Conservation (phyloP, 1,140 invertebrate genomes). For the Batillaria attramentaria region DNA sequence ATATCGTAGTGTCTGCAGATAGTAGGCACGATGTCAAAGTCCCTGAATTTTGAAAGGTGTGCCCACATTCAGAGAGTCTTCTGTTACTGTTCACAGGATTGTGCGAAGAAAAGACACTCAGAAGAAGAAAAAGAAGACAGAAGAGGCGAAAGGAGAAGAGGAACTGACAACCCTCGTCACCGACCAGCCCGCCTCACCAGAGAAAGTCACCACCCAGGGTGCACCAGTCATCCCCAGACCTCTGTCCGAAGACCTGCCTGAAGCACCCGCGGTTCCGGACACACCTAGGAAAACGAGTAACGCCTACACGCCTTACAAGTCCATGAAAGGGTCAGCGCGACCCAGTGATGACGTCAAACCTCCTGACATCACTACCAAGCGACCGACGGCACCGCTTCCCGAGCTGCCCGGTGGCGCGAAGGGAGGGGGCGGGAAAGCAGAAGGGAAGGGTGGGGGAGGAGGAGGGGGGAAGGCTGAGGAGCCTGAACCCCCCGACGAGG, state of each 20-base stretch:
- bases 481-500: neutral
- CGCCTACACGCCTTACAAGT: constrained; percentile 1
- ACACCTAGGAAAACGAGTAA: neutral
- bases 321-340: neutral
- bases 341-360: neutral
- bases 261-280: neutral
- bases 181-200: neutral
- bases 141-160: neutral
- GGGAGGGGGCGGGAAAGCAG: neutral
- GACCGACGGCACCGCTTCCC: neutral
- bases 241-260: neutral
- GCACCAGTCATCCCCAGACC: neutral
- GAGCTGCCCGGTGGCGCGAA: neutral
- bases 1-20: too few relatives aligned
- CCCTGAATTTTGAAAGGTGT: too few relatives aligned
- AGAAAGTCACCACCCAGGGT: neutral
- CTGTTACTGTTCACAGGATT: too few relatives aligned
- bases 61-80: too few relatives aligned
- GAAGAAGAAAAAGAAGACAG: neutral
- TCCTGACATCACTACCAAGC: neutral
- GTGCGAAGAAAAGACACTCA: too few relatives aligned
- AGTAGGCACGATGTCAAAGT: too few relatives aligned
- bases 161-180: neutral
- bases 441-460: too few relatives aligned
- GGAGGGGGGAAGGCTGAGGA: too few relatives aligned